Evolutionary conservation across 2,113 vertebrate genomes (phyloP).

Genomic region (Thamnaconus septentrionalis): DNA sequence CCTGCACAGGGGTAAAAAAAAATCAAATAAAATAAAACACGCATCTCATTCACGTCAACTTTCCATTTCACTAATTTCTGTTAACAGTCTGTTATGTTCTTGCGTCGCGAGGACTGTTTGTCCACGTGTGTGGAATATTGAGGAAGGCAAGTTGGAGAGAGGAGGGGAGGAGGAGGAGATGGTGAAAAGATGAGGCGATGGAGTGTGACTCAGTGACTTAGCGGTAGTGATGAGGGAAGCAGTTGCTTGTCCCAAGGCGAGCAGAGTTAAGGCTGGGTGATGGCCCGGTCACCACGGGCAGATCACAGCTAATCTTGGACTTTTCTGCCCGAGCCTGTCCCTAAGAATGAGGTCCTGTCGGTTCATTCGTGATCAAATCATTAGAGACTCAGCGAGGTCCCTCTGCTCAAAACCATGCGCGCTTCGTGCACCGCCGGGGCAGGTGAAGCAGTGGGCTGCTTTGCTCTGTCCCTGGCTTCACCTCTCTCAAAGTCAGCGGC

Average conservation of each 20-base stretch:
- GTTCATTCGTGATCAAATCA: conserved; percentile 29
- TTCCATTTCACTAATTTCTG: too few relatives aligned
- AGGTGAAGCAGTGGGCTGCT: neutral
- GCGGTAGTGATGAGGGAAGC: conserved; percentile 19
- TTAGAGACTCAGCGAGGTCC: too few relatives aligned
- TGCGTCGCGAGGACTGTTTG: neutral
- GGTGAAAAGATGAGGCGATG: neutral
- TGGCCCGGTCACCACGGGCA: conserved; percentile 23
- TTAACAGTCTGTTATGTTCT: too few relatives aligned
- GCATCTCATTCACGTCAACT: too few relatives aligned
- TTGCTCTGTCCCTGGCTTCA: neutral
- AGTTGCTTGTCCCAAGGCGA: neutral
- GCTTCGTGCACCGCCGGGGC: neutral
- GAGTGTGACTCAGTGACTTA: conserved; percentile 29
- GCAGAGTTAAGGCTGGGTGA: conserved; percentile 27
- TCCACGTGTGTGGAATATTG: neutral
- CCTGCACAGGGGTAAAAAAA: conserved; percentile 68
- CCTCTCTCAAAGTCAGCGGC: too few relatives aligned
- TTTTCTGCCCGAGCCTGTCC: conserved; percentile 17
- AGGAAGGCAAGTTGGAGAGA: conserved; percentile 3
- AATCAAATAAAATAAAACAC: too few relatives aligned
- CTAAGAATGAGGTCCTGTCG: conserved; percentile 16
- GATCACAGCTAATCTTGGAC: conserved; percentile 31
- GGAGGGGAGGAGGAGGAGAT: neutral
- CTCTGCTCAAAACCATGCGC: too few relatives aligned